phyloP scores from a whole-genome alignment of 2,797 vertebrate genomes.

The Protonibea diacanthus region DNA sequence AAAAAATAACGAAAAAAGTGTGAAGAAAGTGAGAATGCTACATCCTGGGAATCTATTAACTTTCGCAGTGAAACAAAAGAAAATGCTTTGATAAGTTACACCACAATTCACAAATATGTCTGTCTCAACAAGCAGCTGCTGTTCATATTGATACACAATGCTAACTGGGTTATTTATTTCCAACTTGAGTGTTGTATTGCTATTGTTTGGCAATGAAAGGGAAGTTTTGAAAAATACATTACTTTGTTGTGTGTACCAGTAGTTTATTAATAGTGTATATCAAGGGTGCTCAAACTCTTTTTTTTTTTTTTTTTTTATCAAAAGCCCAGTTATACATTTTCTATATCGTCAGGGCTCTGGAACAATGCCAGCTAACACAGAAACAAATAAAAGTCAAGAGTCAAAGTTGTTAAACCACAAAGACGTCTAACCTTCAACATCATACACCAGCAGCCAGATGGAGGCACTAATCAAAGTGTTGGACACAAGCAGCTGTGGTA shows the following conservation, averaged over 20 bases:
- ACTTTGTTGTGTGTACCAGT: not conserved
- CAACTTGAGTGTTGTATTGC: not conserved
- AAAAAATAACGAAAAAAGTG: not conserved
- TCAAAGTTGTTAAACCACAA: not conserved
- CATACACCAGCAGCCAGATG: not conserved
- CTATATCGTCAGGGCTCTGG: slow-evolving; percentile 2
- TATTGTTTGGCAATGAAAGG: not conserved
- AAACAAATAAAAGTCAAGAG: not conserved
- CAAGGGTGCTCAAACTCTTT: not conserved
- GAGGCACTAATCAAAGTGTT: not conserved
- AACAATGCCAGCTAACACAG: not conserved
- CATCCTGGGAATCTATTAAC: slow-evolving; percentile 12
- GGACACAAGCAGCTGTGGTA: not conserved
- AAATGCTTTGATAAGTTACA: slow-evolving; percentile 23
- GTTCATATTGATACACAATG: slow-evolving; percentile 7
- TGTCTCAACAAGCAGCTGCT: not conserved
- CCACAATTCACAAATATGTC: slow-evolving; percentile 7
- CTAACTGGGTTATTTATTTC: not conserved
- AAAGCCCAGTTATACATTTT: not conserved
- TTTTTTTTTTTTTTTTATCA: not conserved
- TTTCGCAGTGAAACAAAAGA: slow-evolving; percentile 15
- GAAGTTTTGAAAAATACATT: not conserved
- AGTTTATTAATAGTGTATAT: not conserved
- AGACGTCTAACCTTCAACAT: not conserved
- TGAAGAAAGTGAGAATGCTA: slow-evolving; percentile 1